Conservation (phyloP, 2,797 vertebrate species). For the Enteromius thamalakanensis region DNA sequence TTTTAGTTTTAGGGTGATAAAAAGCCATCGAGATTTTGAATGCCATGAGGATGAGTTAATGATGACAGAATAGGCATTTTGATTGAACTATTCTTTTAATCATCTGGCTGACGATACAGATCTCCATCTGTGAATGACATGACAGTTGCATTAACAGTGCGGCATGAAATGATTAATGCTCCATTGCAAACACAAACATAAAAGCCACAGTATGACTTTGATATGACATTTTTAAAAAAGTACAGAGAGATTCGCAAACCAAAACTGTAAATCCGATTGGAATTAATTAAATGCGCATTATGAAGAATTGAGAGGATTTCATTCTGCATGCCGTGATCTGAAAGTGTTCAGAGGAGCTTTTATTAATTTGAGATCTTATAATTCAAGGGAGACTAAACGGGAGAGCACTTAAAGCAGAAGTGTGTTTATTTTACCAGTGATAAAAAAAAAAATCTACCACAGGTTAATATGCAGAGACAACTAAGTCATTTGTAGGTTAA, state of each 20-base stretch:
- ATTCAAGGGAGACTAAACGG: background rate
- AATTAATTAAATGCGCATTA: constrained; percentile 2
- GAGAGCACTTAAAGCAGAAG: background rate
- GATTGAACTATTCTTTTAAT: background rate
- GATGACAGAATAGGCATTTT: background rate
- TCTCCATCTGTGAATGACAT: constrained; percentile 27
- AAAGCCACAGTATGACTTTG: constrained; percentile 24
- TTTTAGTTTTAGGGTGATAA: background rate
- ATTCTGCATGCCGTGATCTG: background rate
- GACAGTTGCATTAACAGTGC: background rate
- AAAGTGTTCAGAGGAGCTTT: background rate
- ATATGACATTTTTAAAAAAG: background rate
- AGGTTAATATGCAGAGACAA: background rate
- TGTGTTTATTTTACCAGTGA: background rate
- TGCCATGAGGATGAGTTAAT: background rate
- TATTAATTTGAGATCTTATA: background rate
- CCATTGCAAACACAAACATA: background rate
- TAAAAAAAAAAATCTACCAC: background rate
- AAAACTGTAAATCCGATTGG: constrained; percentile 5
- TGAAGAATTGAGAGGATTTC: background rate
- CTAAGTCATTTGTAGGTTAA: background rate
- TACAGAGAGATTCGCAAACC: background rate
- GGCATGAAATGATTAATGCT: background rate
- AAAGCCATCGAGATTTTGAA: background rate
- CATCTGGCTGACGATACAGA: constrained; percentile 8